Evolutionary conservation across 2,113 vertebrate genomes (phyloP).

Genomic region (Pterocles gutturalis): DNA sequence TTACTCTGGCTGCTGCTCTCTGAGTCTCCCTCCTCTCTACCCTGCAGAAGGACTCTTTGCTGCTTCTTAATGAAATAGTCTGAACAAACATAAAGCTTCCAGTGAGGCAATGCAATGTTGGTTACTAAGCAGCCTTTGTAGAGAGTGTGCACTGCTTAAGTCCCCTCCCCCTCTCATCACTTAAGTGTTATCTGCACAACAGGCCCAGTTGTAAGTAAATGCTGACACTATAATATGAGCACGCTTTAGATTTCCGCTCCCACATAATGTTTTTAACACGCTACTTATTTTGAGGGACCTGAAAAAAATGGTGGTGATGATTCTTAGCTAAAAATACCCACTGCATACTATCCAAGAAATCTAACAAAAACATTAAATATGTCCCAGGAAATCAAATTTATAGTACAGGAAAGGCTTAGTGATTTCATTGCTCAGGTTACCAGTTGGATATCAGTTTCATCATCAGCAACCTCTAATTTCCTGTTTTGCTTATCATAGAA

Average conservation of each 20-base stretch:
- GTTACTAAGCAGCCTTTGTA: conserved; percentile 31
- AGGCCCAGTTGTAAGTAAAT: not conserved
- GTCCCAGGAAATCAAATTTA: conserved; percentile 71
- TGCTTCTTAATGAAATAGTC: not conserved
- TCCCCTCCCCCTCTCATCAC: not conserved
- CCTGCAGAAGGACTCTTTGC: not conserved
- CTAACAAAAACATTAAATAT: conserved; percentile 49
- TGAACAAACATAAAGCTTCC: conserved; percentile 5
- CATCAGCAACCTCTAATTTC: conserved; percentile 77
- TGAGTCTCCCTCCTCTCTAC: not conserved
- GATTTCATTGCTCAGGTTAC: conserved; percentile 75
- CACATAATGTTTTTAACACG: not conserved
- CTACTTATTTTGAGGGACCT: not conserved
- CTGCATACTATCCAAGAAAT: not conserved
- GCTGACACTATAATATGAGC: not conserved
- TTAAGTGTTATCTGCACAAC: not conserved
- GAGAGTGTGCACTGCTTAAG: not conserved
- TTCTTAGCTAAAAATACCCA: not conserved
- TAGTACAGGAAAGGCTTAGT: conserved; percentile 73
- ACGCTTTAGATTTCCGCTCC: not conserved
- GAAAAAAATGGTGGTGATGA: not conserved
- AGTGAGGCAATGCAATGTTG: not conserved
- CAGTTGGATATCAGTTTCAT: conserved; percentile 75
- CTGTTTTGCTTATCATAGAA: conserved; percentile 81
- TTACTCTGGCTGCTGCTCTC: not conserved